phyloP scores from a whole-genome alignment of 2,888 invertebrate genomes.

The Caenorhabditis sp. region DNA sequence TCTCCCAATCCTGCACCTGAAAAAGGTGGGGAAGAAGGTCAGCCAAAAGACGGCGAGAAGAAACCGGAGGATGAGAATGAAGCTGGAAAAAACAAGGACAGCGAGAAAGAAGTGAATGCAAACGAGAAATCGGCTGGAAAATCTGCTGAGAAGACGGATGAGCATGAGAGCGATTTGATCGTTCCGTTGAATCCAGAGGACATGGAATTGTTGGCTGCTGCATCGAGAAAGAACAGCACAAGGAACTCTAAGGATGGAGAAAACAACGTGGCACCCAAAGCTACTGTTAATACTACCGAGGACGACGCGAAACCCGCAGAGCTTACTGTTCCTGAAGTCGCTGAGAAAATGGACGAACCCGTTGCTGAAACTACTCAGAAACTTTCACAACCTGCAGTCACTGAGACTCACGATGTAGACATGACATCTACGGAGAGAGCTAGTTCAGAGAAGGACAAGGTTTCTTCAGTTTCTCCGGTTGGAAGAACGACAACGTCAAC shows the following conservation, averaged over 20 bases:
- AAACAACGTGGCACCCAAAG: not conserved
- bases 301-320: not conserved
- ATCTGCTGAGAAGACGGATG: not conserved
- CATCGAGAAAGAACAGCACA: not conserved
- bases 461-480: too few relatives aligned
- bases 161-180: not conserved
- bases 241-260: not conserved
- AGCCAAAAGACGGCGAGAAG: conserved; percentile 10
- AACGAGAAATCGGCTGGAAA: not conserved
- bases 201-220: not conserved
- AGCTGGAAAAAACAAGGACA: conserved; percentile 8
- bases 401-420: not conserved
- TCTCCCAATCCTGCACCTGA: conserved; percentile 22
- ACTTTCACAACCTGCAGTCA: too few relatives aligned
- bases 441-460: too few relatives aligned
- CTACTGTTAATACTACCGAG: not conserved
- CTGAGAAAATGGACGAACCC: too few relatives aligned
- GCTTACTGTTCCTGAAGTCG: too few relatives aligned
- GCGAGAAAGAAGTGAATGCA: conserved; percentile 9
- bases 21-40: not conserved
- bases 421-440: not conserved
- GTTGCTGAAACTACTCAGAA: too few relatives aligned
- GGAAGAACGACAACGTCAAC: not conserved
- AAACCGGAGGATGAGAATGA: not conserved
- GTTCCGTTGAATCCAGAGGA: not conserved